Base-by-base conservation (phyloP, 2,113 vertebrate species). In the Limnothrissa miodon region DNA sequence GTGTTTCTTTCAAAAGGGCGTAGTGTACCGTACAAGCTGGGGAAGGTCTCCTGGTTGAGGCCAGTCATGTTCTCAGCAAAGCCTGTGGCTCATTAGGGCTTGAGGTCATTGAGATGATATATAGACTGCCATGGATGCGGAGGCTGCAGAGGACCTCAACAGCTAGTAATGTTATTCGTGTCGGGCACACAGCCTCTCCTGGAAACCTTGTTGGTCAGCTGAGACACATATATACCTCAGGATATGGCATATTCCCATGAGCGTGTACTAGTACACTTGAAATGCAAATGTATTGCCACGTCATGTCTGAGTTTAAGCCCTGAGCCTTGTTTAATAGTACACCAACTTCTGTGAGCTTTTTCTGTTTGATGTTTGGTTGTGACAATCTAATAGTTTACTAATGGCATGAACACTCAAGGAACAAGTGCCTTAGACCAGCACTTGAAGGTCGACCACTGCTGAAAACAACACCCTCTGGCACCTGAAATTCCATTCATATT, bases 401-500 rank as follows among this genome's bases (percentile, higher is more conserved):
- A 74, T 39, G 66, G 13, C 15, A 70, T 4, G 10, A 70, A 70
- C 29, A 10, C 62, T 36, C 29, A 70, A 1, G 3, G 3, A 17
- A 39, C 1, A 13, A 36, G 66, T 74, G 66, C 11, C 2, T 74
- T 74, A 74, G 29, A 66, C n/a, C n/a, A 25, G 29, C 15, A 13
- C 11, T 74, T 33, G 13, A 74, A 36, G 66, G 13, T 2, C 66
- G 2, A 36, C 66, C 66, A 74, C 36, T 36, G 36, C 11, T 17
- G 29, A 74, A 74, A 36, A 62, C 44, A 70, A 59, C 25, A 15
- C 23, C 11, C 59, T 23, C 25, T 74, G 74, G 56, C 70, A 70
- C 59, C n/a, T 78, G 21, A 79, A 84, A 83, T 88, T 84, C 85
- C 82, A 82, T 53, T 85, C 79, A 82, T 85, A 86, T 80, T 80